Base-by-base conservation (phyloP, 64 coral and sea anemone species). In the Anthopleura sola region DNA sequence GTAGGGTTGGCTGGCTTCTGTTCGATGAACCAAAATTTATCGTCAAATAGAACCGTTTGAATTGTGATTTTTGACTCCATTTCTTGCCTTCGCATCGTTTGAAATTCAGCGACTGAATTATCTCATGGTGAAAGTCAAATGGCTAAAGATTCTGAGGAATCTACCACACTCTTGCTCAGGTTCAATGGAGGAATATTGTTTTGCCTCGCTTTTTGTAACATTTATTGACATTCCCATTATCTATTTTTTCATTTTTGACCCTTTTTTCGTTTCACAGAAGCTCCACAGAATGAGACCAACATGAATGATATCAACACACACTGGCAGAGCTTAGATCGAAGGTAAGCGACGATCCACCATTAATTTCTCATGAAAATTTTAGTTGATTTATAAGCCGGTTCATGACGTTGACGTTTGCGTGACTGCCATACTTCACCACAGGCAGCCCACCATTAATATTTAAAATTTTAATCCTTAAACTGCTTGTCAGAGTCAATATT, bases 251-350 rank as follows among this genome's bases (percentile, higher is more conserved):
- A 85, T 51, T 33, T 38, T 53, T 55, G 31, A 24, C 19, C 69
- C 16, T 36, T 81, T 55, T 62, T 46, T 86, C 68, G 26, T 6
- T 85, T 49, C 55, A 81, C 55, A 98, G 96, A 90, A 75, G 87
- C 92, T 10, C 89, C 96, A 39, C 57, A 83, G 50, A 89, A 88
- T 79, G 96, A 94, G 86, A 86, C 86, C 9, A 94, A 80, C 37
- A 92, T 98, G 92, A 98, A 98, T 39, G 92, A 98, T 32, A 94
- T 98, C 1, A 94, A 98, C 87, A 88, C 93, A 1, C 96, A 98
- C 46, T 92, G 96, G 90, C 93, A 94, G 75, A 98, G 93, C 44
- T 83, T 98, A 75, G 96, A 98, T 68, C 90, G 96, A 87, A 89
- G 96, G 90, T 93, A 75, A 51, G 17, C 10, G 29, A 0, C 15